Evolutionary conservation across 2,888 invertebrate genomes (phyloP).

Genomic region (Dasysyrphus albostriatus): DNA sequence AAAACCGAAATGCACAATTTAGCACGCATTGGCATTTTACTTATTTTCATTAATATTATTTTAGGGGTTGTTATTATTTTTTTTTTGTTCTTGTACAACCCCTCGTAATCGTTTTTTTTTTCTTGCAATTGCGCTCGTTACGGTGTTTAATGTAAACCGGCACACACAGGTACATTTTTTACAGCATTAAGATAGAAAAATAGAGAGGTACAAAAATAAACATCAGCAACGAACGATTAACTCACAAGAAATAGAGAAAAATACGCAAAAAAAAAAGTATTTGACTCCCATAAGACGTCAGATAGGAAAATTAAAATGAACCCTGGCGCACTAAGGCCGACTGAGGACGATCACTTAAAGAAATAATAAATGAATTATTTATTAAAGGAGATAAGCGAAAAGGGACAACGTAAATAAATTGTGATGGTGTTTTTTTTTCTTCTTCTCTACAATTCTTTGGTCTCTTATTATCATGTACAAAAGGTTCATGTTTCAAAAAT

Average conservation of each 20-base stretch:
- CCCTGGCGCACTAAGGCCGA: neutral
- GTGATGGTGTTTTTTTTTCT: constrained; percentile 30
- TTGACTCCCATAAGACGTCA: constrained; percentile 16
- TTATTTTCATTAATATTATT: constrained; percentile 61
- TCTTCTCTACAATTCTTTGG: neutral
- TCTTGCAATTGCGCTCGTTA: constrained; percentile 41
- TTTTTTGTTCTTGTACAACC: neutral
- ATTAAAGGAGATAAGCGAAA: constrained; percentile 56
- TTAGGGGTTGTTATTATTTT: constrained; percentile 52
- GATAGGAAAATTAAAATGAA: constrained; percentile 8
- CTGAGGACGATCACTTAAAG: constrained; percentile 40
- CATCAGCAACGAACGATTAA: constrained; percentile 20
- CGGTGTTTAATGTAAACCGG: constrained; percentile 56
- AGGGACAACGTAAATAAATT: constrained; percentile 72
- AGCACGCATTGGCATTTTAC: constrained; percentile 72
- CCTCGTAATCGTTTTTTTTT: constrained; percentile 44
- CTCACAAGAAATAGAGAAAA: constrained; percentile 7
- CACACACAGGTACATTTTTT: constrained; percentile 50
- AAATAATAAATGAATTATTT: constrained; percentile 71
- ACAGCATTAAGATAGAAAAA: neutral
- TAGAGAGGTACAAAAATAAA: constrained; percentile 29
- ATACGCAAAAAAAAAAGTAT: constrained; percentile 1
- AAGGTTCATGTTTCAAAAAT: constrained; percentile 60
- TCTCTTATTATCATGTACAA: constrained; percentile 2
- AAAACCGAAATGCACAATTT: constrained; percentile 72